Evolutionary conservation across 1,140 invertebrate species (phyloP).

Genomic region (Drosophila arizonae): DNA sequence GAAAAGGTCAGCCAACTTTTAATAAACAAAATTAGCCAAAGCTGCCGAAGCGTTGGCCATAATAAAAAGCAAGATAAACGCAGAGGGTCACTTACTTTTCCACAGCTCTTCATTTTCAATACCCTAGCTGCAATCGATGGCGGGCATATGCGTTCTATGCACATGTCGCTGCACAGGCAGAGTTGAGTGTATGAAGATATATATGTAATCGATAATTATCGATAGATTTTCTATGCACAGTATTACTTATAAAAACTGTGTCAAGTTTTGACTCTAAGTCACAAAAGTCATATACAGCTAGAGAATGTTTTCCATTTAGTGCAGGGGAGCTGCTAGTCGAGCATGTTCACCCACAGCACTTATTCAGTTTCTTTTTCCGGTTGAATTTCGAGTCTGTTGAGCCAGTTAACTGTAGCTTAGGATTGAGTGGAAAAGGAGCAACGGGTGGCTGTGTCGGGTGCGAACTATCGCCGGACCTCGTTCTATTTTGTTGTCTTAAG

Average conservation of each 20-base stretch:
- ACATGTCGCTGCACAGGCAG: no score
- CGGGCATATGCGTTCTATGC: background rate
- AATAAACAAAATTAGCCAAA: conserved; percentile 76
- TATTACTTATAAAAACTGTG: no score
- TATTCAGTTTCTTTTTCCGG: background rate
- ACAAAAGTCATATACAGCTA: no score
- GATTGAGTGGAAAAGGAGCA: background rate
- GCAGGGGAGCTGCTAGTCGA: background rate
- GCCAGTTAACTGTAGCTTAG: conserved; percentile 6
- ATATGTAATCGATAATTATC: no score
- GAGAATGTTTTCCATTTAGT: background rate
- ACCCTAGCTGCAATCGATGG: background rate
- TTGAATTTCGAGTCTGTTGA: conserved; percentile 14
- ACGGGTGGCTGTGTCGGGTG: background rate
- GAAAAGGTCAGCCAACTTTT: conserved; percentile 70
- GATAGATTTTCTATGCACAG: no score
- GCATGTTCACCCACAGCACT: background rate
- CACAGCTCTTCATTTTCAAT: background rate
- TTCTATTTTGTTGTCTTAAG: conserved; percentile 21
- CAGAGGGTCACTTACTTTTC: conserved; percentile 60
- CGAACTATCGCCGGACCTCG: background rate
- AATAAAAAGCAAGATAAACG: conserved; percentile 77
- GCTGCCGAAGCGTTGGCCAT: conserved; percentile 55
- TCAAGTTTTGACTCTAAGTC: no score
- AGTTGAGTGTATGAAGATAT: no score